Conservation (phyloP, 2,113 vertebrate species). For the Mirza zaza region DNA sequence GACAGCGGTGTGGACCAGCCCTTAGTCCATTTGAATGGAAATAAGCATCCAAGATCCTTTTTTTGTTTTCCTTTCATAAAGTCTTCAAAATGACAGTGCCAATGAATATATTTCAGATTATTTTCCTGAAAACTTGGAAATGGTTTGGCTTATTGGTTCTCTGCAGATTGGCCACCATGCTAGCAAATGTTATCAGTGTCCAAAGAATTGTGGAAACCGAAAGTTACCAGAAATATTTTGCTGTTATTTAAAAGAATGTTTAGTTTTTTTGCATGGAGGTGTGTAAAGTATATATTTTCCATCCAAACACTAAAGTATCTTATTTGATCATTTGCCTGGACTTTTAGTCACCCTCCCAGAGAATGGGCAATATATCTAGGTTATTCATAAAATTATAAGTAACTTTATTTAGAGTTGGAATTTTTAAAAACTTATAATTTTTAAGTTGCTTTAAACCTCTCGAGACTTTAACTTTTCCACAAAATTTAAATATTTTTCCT, state of each 20-base stretch:
- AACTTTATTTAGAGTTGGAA: background rate
- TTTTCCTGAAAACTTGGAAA: background rate
- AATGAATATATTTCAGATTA: background rate
- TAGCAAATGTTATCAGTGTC: fast-evolving
- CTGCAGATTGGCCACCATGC: background rate
- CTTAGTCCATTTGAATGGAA: background rate
- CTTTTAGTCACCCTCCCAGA: background rate
- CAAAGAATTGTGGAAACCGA: background rate
- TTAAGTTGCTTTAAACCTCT: background rate
- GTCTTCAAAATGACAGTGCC: background rate
- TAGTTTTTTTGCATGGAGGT: background rate
- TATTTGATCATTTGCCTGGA: background rate
- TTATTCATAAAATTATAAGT: background rate
- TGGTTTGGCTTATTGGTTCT: background rate
- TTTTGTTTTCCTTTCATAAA: background rate
- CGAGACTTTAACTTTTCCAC: background rate
- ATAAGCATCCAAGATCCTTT: background rate
- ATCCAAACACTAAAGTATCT: background rate
- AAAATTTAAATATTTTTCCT: background rate
- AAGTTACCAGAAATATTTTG: background rate
- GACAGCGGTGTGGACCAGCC: background rate
- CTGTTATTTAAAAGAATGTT: background rate
- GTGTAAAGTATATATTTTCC: background rate
- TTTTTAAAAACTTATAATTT: background rate
- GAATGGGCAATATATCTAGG: background rate